These are phyloP conservation scores for Achatina immaculata DNA, from an alignment of 1,140 invertebrate genomes.

Conservation along the genomic window DNA sequence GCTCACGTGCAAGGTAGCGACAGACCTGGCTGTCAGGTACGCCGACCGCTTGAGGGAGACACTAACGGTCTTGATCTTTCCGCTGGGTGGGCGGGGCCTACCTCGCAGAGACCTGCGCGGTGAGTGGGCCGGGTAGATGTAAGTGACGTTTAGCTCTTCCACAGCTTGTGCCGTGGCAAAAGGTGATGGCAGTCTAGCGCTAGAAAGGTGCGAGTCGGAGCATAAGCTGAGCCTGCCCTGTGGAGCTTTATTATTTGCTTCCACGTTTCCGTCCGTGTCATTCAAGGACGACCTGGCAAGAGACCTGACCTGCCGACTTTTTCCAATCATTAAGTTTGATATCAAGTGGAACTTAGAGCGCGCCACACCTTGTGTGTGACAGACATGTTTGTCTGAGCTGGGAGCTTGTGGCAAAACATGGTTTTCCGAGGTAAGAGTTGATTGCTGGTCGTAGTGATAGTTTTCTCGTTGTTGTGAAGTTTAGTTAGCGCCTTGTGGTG, in stretches of 20 bases:
- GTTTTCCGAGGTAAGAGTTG: conserved; percentile 23
- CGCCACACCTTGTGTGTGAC: too few species aligned
- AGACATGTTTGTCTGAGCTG: too few species aligned
- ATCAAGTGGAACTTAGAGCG: background rate
- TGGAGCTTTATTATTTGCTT: background rate
- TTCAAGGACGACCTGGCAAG: background rate
- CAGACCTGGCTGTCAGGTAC: conserved; percentile 5
- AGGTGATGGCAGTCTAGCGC: background rate
- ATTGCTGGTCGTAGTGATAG: too few species aligned
- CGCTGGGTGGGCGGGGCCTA: conserved; percentile 11
- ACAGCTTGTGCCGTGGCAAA: background rate
- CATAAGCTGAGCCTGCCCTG: conserved; percentile 9
- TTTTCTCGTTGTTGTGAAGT: too few species aligned
- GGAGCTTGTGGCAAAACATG: too few species aligned
- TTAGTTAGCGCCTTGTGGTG: too few species aligned
- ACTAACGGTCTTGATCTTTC: background rate
- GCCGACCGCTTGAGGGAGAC: background rate
- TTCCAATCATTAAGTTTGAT: background rate
- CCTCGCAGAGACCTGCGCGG: background rate
- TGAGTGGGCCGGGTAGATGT: conserved; percentile 12
- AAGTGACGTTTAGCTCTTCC: background rate
- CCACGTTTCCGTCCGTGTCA: background rate
- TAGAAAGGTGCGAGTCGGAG: background rate
- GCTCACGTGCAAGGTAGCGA: conserved; percentile 8
- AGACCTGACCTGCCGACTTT: background rate